Percentiles rank a stretch among this genome's conserved stretches.
phyloP scores from a whole-genome alignment of 2,113 vertebrate species.

The Trochalopteron elliotii region DNA sequence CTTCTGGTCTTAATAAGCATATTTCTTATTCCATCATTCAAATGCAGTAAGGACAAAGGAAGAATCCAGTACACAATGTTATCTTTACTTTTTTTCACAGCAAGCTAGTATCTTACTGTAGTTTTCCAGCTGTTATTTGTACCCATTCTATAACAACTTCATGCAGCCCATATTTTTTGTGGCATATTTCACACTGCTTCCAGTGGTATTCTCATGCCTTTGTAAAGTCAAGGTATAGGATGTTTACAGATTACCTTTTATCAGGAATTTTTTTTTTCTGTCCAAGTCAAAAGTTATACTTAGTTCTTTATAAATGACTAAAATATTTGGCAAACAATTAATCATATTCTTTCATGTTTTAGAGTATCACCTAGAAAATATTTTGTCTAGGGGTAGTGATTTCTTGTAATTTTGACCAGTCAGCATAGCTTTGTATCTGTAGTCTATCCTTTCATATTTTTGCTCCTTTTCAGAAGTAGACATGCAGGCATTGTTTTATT shows the following conservation, averaged over 20 bases:
- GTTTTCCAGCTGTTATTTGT: not conserved
- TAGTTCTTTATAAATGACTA: not conserved
- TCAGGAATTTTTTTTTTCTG: not conserved
- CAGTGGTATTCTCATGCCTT: not conserved
- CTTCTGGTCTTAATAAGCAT: not conserved
- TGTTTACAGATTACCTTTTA: not conserved
- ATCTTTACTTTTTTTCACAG: not conserved
- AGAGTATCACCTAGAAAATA: not conserved
- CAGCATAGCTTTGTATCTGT: not conserved
- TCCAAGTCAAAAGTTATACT: not conserved
- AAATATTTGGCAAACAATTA: not conserved
- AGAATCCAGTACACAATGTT: not conserved
- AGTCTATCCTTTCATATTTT: not conserved
- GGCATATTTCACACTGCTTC: not conserved
- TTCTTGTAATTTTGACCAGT: not conserved
- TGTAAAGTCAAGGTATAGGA: not conserved
- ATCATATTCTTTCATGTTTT: not conserved
- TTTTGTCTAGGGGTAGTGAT: rapidly evolving
- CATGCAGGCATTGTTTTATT: not conserved
- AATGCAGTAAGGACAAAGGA: not conserved
- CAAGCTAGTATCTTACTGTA: not conserved
- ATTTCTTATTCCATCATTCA: not conserved
- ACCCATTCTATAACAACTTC: not conserved
- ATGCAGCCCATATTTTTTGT: not conserved
- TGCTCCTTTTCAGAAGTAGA: not conserved